A percentile compares a stretch with the other conserved stretches of the same genome.
phyloP scores from a whole-genome alignment of 1,140 invertebrate genomes.

The Mercenaria mercenaria region DNA sequence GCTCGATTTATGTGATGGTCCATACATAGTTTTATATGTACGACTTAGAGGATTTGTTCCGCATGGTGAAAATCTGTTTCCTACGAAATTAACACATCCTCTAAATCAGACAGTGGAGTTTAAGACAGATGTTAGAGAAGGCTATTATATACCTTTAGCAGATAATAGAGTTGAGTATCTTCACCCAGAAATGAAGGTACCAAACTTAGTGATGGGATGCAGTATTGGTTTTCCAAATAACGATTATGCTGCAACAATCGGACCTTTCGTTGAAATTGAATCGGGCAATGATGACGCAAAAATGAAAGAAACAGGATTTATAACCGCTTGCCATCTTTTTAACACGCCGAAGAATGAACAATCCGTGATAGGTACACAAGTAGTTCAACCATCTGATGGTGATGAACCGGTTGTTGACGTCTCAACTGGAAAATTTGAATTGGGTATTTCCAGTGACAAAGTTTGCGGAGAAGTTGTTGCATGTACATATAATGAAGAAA shows the following conservation, averaged over 20 bases:
- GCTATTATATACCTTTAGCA: neutral
- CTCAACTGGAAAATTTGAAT: neutral
- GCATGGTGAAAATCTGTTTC: neutral
- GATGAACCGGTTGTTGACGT: neutral
- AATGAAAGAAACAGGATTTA: neutral
- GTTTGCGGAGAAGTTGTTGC: neutral
- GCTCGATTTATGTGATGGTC: neutral
- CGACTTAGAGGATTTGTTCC: neutral
- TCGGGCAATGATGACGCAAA: neutral
- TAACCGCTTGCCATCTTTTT: neutral
- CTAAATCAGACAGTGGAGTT: neutral
- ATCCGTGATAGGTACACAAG: neutral
- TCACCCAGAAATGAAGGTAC: neutral
- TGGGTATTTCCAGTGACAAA: neutral
- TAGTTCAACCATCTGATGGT: neutral
- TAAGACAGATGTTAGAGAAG: neutral
- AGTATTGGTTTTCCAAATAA: neutral
- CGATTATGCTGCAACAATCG: neutral
- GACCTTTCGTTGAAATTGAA: neutral
- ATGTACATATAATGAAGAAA: neutral
- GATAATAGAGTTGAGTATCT: neutral
- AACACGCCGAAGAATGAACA: neutral
- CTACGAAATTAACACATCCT: neutral
- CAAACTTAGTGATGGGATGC: neutral
- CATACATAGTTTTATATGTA: neutral